phyloP scores from a whole-genome alignment of 2,113 vertebrate species.

The Crotalus helleri region DNA sequence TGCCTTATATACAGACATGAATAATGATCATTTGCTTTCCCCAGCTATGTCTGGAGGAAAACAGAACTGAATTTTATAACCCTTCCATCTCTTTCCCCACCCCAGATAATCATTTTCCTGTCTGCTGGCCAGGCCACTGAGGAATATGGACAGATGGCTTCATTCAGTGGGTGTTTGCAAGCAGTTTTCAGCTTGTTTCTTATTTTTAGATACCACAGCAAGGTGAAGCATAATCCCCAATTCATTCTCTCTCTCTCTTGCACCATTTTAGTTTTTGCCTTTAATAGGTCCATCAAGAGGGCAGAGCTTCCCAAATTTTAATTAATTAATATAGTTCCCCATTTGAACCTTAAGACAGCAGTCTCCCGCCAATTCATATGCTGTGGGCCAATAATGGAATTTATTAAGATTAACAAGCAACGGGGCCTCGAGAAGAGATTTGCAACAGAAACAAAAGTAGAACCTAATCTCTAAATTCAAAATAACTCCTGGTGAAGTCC shows the following conservation, averaged over 20 bases:
- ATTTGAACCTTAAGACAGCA: neutral
- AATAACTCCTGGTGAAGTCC: neutral
- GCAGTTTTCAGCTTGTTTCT: conserved; percentile 29
- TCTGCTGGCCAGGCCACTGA: conserved; percentile 17
- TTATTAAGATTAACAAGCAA: neutral
- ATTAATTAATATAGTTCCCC: neutral
- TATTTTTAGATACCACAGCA: conserved; percentile 34
- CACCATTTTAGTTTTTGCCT: neutral
- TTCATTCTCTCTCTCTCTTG: neutral
- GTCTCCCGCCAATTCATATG: neutral
- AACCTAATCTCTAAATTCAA: neutral
- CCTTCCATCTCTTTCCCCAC: neutral
- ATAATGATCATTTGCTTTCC: conserved; percentile 3
- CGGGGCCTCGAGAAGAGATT: neutral
- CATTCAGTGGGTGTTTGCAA: conserved; percentile 38
- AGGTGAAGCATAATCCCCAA: neutral
- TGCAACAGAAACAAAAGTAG: neutral
- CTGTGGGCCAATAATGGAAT: neutral
- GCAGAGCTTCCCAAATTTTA: neutral
- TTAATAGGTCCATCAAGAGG: neutral
- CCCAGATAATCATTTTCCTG: conserved; percentile 35
- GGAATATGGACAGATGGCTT: conserved; percentile 45
- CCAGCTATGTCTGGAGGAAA: conserved; percentile 12
- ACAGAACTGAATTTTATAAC: neutral
- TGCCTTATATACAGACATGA: conserved; percentile 13